Evolutionary conservation across 2,888 invertebrate genomes (phyloP).

Genomic region (Yponomeuta malinellus): DNA sequence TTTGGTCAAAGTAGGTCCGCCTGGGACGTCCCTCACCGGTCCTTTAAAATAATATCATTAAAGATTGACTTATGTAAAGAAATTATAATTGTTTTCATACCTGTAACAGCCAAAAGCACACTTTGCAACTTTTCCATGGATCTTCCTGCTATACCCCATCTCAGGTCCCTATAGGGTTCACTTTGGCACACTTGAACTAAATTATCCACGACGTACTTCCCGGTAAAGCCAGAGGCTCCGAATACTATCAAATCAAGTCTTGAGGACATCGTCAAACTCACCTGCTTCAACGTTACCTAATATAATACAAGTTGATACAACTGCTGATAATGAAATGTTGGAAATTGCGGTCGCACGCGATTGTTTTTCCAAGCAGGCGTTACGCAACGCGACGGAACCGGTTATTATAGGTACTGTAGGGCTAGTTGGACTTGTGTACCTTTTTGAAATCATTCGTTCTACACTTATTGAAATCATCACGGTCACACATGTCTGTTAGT

Average conservation of each 20-base stretch:
- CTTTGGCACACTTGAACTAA: conserved; percentile 27
- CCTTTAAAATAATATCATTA: no score
- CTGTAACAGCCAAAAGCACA: conserved; percentile 25
- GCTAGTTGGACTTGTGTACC: no score
- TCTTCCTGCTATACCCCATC: conserved; percentile 37
- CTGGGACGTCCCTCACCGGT: no score
- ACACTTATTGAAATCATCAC: no score
- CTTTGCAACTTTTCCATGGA: conserved; percentile 46
- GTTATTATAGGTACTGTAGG: no score
- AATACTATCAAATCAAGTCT: conserved; percentile 35
- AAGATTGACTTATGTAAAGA: not conserved
- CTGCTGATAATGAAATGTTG: not conserved
- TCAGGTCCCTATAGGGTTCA: conserved; percentile 25
- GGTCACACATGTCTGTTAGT: no score
- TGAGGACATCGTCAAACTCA: not conserved
- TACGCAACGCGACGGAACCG: no score
- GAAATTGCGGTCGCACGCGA: not conserved
- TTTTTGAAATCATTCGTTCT: no score
- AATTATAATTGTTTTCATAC: conserved; percentile 20
- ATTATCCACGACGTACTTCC: conserved; percentile 31
- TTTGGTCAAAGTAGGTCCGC: no score
- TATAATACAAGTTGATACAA: not conserved
- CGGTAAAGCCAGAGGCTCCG: conserved; percentile 43
- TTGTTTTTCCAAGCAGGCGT: no score
- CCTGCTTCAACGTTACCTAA: no score